Percentiles rank a stretch among this genome's conserved stretches.
These are phyloP conservation scores for Galeruca laticollis DNA, from an alignment of 2,888 invertebrate genomes.

Conservation along the genomic window DNA sequence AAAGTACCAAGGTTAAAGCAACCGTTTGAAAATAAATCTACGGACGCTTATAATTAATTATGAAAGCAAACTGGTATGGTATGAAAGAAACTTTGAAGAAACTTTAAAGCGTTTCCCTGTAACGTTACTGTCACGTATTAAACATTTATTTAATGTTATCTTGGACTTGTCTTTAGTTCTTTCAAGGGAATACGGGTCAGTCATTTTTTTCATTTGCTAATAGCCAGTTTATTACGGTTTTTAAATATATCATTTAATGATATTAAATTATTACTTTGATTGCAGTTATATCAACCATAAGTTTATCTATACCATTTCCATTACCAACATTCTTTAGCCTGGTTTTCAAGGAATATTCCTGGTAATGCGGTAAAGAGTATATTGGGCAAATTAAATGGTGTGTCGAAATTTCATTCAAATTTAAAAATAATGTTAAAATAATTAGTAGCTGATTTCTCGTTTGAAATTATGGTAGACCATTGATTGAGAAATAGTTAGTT, in stretches of 20 bases:
- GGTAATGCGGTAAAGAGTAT: no score
- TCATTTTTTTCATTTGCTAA: conserved; percentile 23
- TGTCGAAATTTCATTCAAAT: no score
- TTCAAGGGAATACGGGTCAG: conserved; percentile 34
- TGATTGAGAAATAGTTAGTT: no score
- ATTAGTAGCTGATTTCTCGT: no score
- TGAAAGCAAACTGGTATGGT: conserved; percentile 27
- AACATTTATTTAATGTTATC: conserved; percentile 37
- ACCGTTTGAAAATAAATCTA: conserved; percentile 27
- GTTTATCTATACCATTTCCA: conserved; percentile 16
- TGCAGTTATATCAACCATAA: conserved; percentile 20
- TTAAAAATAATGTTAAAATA: no score
- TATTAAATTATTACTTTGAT: conserved; percentile 20
- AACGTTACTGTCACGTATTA: conserved; percentile 36
- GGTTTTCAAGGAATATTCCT: not conserved
- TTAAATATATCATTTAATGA: conserved; percentile 30
- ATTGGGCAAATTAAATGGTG: no score
- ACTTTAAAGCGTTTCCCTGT: conserved; percentile 43
- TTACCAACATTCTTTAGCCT: not conserved
- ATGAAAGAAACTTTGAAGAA: conserved; percentile 17
- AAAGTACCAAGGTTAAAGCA: conserved; percentile 16
- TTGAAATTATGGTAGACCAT: no score
- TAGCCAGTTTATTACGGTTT: conserved; percentile 28
- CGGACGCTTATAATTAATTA: conserved; percentile 27
- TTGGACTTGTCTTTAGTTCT: conserved; percentile 31